Conservation (phyloP, 2,797 vertebrate genomes). For the Champsocephalus gunnari region DNA sequence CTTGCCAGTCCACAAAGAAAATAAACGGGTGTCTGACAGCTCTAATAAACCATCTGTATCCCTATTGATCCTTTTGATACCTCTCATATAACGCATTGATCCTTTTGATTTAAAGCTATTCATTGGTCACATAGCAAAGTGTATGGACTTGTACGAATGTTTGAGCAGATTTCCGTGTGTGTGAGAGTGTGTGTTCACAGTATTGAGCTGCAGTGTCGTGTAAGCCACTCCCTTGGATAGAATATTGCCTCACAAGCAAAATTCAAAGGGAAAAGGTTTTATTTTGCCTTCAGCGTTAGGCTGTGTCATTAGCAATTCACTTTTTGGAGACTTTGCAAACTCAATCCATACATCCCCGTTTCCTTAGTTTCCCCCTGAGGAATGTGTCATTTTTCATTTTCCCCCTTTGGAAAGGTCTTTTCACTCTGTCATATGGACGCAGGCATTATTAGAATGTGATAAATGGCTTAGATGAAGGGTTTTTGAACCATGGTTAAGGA, state of each 20-base stretch:
- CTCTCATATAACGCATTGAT: constrained; percentile 8
- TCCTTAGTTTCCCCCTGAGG: constrained; percentile 55
- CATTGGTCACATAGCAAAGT: background rate
- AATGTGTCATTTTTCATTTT: constrained; percentile 62
- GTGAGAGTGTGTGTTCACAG: background rate
- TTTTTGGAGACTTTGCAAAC: constrained; percentile 64
- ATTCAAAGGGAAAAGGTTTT: constrained; percentile 76
- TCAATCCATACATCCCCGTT: constrained; percentile 63
- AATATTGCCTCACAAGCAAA: constrained; percentile 78
- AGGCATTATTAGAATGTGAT: constrained; percentile 57
- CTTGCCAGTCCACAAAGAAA: background rate
- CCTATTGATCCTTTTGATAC: background rate
- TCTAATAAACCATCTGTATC: background rate
- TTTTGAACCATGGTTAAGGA: constrained; percentile 45
- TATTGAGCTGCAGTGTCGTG: constrained; percentile 57
- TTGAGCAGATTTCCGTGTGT: background rate
- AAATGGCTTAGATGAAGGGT: constrained; percentile 39
- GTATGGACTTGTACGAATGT: background rate
- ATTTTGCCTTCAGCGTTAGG: constrained; percentile 68
- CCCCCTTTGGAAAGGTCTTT: constrained; percentile 38
- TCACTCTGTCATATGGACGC: constrained; percentile 1
- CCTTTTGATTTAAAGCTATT: constrained; percentile 30
- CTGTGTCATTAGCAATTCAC: constrained; percentile 74
- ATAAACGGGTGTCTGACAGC: background rate
- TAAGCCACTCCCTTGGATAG: constrained; percentile 57